Base-by-base conservation (phyloP, 2,113 vertebrate genomes). In the Pholis gunnellus region DNA sequence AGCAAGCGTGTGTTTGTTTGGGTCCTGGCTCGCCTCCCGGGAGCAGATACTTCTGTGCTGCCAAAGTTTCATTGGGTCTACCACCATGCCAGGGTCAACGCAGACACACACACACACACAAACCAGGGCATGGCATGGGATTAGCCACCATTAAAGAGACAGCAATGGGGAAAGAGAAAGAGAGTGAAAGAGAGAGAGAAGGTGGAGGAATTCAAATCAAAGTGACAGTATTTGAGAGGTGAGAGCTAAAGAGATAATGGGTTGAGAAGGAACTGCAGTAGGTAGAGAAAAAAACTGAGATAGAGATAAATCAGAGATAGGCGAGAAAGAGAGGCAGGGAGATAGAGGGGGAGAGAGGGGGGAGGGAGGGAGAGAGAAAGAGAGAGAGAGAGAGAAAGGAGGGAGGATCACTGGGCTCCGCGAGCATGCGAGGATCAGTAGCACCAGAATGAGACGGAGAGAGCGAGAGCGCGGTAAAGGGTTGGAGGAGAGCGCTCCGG, bases 51-150 rank as follows among this genome's bases (percentile, higher is more conserved):
- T 84, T 88, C 22, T 25, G 31, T 72, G 81, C 87, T 93, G 89
- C 90, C 89, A 92, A 91, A 92, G 88, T 94, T 91, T 88, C 66
- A 42, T 72, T 84, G 72, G 88, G 86, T 88, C 83, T 82, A 75
- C 82, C 60, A 36, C 72, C 75, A 63, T 82, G 87, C 86, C 83
- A 86, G 85, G 87, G 87, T 91, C 86, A 87, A 66, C 78, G 72
- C 69, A 83, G 29, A n/a, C 59, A 80, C 46, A 48, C 18, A 75
- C 64, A 75, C 72, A 85, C 59, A 66, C 68, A 79, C 6, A 9
- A 81, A 85, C n/a, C 56, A 72, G 82, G 82, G 46, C 85, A 88
- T 29, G 46, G 25, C 61, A 84, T 38, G 44, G 69, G 75, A 88
- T 86, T 79, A 87, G 54, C 78, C 66, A 72, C 63, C 66, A 60